Evolutionary conservation across 2,888 invertebrate genomes (phyloP), one percentile per base, ranked within the genome.

Genomic region (Orchesella flavescens): DNA sequence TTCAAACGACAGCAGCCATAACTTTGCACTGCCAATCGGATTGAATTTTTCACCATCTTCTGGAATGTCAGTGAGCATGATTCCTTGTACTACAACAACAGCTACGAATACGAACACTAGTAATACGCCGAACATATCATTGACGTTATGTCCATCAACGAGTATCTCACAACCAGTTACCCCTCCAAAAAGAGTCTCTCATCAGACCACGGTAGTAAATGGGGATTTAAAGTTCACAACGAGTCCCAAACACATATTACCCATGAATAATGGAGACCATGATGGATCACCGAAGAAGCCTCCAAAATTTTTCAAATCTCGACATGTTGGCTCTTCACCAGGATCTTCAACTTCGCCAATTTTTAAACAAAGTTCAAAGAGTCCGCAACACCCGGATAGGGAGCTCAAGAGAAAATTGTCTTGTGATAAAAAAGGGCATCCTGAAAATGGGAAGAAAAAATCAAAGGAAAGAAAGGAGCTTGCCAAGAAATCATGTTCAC

Each of bases 271-370:
- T n/a, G 66, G 21, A 10, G 72, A 75, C 15, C 55, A 43, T 12
- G 66, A 72, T 13, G 19, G 21, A 9, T 46, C 53, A n/a, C 84
- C 88, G 0, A 84, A 86, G 24, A 88, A 87, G 57, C 85, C 87
- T 53, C 86, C 86, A 55, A 88, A 88, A 66, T 87, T 88, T 72
- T 88, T 88, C 65, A 88, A 88, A 63, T 86, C 85, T 49, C 81
- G 87, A 17, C 77, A 78, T 49, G 44, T 53, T 1, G 34, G 46
- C 5, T 78, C 78, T 7, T n/a, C n/a, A n/a, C 69, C 78, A 4
- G 78, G 49, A 24, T 55, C 66, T 13, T 53, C 75, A 0, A 17
- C 24, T 2, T 34, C 65, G 4, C 0, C 73, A 19, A 17, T 23
- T 17, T 19, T 9, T 1, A 63, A 65, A 4, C 49, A 66, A n/a